These are phyloP conservation scores for Pollenia labialis DNA, from an alignment of 2,888 invertebrate species.

Conservation along the genomic window DNA sequence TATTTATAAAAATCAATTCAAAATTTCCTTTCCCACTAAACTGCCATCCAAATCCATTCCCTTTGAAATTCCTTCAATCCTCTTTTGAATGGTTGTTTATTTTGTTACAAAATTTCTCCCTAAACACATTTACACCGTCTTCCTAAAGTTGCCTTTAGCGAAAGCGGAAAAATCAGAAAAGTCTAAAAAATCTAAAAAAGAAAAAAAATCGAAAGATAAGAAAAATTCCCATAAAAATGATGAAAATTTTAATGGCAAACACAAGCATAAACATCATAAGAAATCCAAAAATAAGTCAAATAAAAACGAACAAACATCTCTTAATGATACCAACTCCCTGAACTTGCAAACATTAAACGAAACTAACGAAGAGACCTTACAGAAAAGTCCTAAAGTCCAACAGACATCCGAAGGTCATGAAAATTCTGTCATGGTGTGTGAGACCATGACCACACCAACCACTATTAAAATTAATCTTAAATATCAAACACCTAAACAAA, in stretches of 20 bases:
- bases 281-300: constrained; percentile 66
- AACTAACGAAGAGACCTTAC: constrained; percentile 23
- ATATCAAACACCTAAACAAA: constrained; percentile 75
- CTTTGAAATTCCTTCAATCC: not conserved
- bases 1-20: constrained; percentile 17
- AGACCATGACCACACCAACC: constrained; percentile 71
- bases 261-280: constrained; percentile 71
- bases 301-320: constrained; percentile 36
- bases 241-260: constrained; percentile 71
- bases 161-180: constrained; percentile 73
- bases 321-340: constrained; percentile 19
- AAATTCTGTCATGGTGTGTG: constrained; percentile 64
- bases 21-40: constrained; percentile 25
- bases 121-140: constrained; percentile 1
- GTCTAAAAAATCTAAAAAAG: constrained; percentile 75
- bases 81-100: constrained; percentile 35
- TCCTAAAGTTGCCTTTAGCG: constrained; percentile 38
- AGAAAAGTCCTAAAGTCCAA: constrained; percentile 33
- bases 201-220: constrained; percentile 75
- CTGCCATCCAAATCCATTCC: not conserved
- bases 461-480: constrained; percentile 81
- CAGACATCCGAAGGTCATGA: not conserved
- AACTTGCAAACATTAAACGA: constrained; percentile 27
- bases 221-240: constrained; percentile 72
- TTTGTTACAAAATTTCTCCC: constrained; percentile 19